These are phyloP conservation scores for Aphelenchoides avenae DNA, from an alignment of 1,140 invertebrate species.

Conservation along the genomic window DNA sequence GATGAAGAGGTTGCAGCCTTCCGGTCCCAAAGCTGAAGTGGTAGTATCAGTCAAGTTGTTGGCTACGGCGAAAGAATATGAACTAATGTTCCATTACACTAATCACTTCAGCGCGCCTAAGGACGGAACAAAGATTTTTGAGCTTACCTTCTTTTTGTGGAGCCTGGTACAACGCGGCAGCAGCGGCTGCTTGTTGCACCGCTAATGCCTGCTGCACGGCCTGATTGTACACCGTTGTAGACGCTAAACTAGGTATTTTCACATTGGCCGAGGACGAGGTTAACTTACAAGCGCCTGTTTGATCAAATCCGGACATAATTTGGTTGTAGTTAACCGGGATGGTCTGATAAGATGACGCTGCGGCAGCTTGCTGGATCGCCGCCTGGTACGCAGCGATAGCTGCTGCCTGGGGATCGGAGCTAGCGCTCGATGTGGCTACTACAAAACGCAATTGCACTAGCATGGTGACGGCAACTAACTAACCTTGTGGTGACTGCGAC, in stretches of 20 bases:
- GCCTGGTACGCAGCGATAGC: too few species aligned
- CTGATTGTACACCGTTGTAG: conserved; percentile 77
- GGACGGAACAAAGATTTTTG: conserved; percentile 14
- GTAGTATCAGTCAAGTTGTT: too few species aligned
- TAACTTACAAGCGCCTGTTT: conserved; percentile 28
- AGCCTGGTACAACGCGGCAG: conserved; percentile 9
- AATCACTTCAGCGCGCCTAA: conserved; percentile 9
- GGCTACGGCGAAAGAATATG: too few species aligned
- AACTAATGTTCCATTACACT: not conserved
- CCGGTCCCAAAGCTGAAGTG: conserved; percentile 66
- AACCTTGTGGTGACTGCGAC: too few species aligned
- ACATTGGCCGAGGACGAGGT: not conserved
- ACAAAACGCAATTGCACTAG: too few species aligned
- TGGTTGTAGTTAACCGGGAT: conserved; percentile 21
- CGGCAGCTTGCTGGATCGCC: too few species aligned
- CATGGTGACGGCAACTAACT: too few species aligned
- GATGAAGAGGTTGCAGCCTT: conserved; percentile 99
- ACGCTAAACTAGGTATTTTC: conserved; percentile 3
- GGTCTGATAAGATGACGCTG: too few species aligned
- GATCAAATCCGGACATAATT: conserved; percentile 32
- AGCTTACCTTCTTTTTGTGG: conserved; percentile 2
- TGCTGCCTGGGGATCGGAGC: too few species aligned
- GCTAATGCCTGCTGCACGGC: conserved; percentile 79
- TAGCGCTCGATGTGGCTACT: too few species aligned
- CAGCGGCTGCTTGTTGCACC: conserved; percentile 75